Evolutionary conservation across 2,888 invertebrate species (phyloP), one percentile per base, ranked within the genome.

Genomic region (Phortica magna): DNA sequence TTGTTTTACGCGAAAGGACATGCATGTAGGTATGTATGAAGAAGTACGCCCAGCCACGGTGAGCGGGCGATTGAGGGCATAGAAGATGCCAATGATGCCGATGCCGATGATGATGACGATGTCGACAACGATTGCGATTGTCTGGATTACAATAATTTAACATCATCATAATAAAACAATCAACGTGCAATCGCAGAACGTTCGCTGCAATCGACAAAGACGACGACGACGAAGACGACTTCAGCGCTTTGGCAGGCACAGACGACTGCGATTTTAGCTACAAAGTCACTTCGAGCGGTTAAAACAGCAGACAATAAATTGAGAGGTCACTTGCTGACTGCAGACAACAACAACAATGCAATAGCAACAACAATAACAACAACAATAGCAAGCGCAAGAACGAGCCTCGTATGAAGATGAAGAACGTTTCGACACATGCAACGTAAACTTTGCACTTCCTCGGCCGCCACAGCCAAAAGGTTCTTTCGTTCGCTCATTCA

Each of bases 141-240:
- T 80, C 80, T 88, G 90, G 90, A 90, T 90, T 90, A 90, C 86
- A 90, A 90, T 90, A 90, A 90, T 90, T 90, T 90, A 83, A 85
- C 84, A 84, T 84, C 85, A 87, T 87, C 83, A 87, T 85, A 85
- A 85, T 85, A 87, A 85, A 85, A 85, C 88, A 85, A 85, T 85
- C 87, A 87, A 87, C 87, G 85, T 86, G 85, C 84, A 85, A 86
- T 71, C 53, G 53, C 53, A 84, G 83, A 78, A 83, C 87, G 84
- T 83, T 83, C 83, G 64, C 61, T 55, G 43, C 48, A 77, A 57
- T 72, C 70, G 70, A 43, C 10, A 59, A n/a, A 68, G 80, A 84
- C 85, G 84, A 84, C 31, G 31, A 31, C 31, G 31, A 31, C 0
- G 31, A 87, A 87, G 87, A 84, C 84, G 85, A 85, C 85, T 85